Conservation (phyloP, 2,888 invertebrate species). For the Tortricodes alternella region DNA sequence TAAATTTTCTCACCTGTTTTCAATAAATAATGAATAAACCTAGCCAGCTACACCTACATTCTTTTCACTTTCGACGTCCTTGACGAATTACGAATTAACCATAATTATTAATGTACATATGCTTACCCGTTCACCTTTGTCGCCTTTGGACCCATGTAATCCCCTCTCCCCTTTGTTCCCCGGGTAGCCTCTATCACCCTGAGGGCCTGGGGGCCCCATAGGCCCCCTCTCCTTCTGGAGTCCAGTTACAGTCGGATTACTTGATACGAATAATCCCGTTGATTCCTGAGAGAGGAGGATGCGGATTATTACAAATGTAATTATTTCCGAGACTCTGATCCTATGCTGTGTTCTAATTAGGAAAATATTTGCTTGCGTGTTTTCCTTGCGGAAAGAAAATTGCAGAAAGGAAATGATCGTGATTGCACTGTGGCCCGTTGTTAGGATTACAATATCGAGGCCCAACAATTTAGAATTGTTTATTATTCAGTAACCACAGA, state of each 20-base stretch:
- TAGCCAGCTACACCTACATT: background rate
- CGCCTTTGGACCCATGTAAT: conserved; percentile 84
- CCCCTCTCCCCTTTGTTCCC: conserved; percentile 85
- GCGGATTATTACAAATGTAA: conserved; percentile 39
- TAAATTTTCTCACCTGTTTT: background rate
- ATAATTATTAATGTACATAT: conserved; percentile 33
- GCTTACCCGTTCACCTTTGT: conserved; percentile 89
- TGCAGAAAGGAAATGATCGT: background rate
- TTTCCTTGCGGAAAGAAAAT: background rate
- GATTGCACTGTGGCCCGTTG: too few relatives aligned
- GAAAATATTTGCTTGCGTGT: background rate
- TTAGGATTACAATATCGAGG: too few relatives aligned
- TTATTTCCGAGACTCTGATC: background rate
- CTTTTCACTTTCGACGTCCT: background rate
- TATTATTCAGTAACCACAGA: too few relatives aligned
- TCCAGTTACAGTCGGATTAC: conserved; percentile 85
- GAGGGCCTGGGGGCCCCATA: conserved; percentile 85
- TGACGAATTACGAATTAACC: conserved; percentile 8
- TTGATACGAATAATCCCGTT: conserved; percentile 74
- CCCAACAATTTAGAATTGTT: too few relatives aligned
- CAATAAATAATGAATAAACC: too few relatives aligned
- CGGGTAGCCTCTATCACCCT: conserved; percentile 85
- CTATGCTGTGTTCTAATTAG: background rate
- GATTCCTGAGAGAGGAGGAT: conserved; percentile 68
- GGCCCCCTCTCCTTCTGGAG: conserved; percentile 86